Evolutionary conservation across 1,140 invertebrate genomes (phyloP), one percentile per base, ranked within the genome.

Genomic region (Triops cancriformis): DNA sequence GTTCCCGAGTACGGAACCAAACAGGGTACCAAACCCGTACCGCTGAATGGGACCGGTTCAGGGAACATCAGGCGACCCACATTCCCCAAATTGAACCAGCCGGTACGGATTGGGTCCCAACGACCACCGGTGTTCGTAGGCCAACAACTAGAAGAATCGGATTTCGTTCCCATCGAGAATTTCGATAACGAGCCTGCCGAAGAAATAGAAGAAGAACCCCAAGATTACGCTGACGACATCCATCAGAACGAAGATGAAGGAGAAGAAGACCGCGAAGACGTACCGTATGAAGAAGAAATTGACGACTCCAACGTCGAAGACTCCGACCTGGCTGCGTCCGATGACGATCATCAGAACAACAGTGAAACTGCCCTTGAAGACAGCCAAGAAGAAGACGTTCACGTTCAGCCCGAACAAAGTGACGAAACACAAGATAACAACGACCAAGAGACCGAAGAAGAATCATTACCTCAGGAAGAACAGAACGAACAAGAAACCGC

Each of bases 201-300:
- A 64, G 51, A 64, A 64, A 14, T n/a, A 14, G 77, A 12, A 73
- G 77, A 77, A 27, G 72, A 77, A 11, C n/a, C 18, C 28, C n/a
- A 72, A 18, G 64, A 72, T 31, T 23, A 76, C 18, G 42, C 26
- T 10, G 73, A 78, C 11, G 77, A 77, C n/a, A 9, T 76, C n/a
- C 75, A 28, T 26, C n/a, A 28, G 9, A 72, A 37, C 73, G 77
- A 73, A 23, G 23, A 11, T 6, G 77, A 73, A 11, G 77, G 42
- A 77, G 77, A 74, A 73, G 77, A 28, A 31, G 14, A 23, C 1
- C 27, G 14, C 18, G 73, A 18, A 23, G 73, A 75, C 5, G 28
- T 45, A 23, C 27, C 41, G 14, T 41, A 3, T 7, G 74, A 76
- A 64, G 18, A 23, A 76, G 74, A 43, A 43, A 37, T 37, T 37